Evolutionary conservation across 2,113 vertebrate species (phyloP).

Genomic region (Hippocampus comes): DNA sequence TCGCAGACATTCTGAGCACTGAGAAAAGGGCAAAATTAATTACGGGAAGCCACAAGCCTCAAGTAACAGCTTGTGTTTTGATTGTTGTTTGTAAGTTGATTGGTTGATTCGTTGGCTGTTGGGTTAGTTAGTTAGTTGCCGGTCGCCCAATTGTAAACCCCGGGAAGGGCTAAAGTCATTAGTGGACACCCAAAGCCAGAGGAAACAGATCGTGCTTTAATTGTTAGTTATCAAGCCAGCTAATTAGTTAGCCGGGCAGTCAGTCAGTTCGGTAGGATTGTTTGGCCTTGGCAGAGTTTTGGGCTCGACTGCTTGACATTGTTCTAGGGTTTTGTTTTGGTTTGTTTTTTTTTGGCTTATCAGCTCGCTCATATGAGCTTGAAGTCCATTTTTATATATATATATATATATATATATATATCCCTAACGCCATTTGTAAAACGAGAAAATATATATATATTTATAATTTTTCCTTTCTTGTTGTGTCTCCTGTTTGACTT

Average conservation of each 20-base stretch:
- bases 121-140: too few species aligned
- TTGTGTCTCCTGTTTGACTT: slow-evolving; percentile 32
- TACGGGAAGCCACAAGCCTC: neutral
- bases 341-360: neutral
- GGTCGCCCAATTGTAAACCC: too few species aligned
- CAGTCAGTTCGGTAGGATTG: neutral
- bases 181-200: too few species aligned
- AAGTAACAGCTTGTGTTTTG: neutral
- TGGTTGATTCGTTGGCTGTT: neutral
- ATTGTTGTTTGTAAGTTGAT: neutral
- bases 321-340: neutral
- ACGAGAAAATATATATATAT: neutral
- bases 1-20: neutral
- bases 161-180: too few species aligned
- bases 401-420: too few species aligned
- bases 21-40: neutral
- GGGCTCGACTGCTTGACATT: neutral
- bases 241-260: neutral
- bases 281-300: slow-evolving; percentile 1
- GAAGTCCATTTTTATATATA: neutral
- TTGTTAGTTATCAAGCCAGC: neutral
- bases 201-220: neutral
- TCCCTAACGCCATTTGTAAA: too few species aligned
- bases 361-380: slow-evolving; percentile 2
- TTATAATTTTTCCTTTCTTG: neutral